Conservation (phyloP, 2,797 vertebrate species). For the Xenops minutus region DNA sequence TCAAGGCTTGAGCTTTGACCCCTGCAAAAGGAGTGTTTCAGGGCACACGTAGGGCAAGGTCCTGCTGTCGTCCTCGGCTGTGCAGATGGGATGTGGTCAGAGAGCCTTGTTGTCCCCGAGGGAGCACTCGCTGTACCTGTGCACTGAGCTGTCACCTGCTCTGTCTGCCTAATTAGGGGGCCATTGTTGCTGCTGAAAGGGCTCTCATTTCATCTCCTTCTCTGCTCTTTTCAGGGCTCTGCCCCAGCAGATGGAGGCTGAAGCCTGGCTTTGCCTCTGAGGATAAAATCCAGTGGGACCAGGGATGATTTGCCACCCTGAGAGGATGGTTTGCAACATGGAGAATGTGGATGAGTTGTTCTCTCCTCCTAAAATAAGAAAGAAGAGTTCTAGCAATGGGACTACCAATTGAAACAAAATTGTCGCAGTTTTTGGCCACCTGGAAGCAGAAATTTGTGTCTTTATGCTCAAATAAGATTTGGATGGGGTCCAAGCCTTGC, state of each 20-base stretch:
- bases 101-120: fast-evolving
- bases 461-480: background rate
- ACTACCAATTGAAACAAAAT: background rate
- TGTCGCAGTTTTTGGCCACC: background rate
- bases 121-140: background rate
- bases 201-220: background rate
- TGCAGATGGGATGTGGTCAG: background rate
- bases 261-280: background rate
- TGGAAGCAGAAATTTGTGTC: background rate
- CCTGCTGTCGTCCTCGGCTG: background rate
- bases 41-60: background rate
- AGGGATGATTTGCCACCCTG: background rate
- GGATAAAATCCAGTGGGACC: background rate
- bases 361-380: background rate
- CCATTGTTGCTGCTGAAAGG: background rate
- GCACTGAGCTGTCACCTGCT: background rate
- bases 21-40: background rate
- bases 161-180: background rate
- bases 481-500: background rate
- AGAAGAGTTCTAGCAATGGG: background rate
- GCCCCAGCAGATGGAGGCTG: background rate
- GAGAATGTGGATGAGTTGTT: background rate
- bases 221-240: constrained; percentile 4
- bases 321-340: background rate
- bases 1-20: background rate